A percentile compares a stretch with the other conserved stretches of the same genome.
Evolutionary conservation across 2,797 vertebrate species (phyloP).

Genomic region (Xiphorhynchus erythropygius): DNA sequence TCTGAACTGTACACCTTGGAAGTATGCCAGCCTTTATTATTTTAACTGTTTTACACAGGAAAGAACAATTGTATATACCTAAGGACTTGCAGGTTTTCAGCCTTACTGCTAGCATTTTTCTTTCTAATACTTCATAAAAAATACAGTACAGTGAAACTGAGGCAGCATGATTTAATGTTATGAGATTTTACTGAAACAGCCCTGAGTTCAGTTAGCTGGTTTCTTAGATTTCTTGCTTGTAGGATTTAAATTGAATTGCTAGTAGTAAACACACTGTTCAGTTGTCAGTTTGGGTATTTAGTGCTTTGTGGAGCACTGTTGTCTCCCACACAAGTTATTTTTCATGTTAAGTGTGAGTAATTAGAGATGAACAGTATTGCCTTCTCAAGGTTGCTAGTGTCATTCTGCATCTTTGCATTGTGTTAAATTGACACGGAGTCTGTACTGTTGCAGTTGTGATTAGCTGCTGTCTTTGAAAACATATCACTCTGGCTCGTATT

Average conservation of each 20-base stretch:
- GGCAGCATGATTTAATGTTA: neutral
- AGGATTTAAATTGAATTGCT: neutral
- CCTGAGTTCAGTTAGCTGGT: neutral
- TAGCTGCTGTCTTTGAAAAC: neutral
- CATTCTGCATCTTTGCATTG: neutral
- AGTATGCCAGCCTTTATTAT: neutral
- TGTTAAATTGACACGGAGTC: neutral
- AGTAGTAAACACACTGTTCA: neutral
- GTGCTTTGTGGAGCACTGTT: neutral
- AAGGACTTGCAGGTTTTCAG: neutral
- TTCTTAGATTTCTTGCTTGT: neutral
- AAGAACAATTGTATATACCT: neutral
- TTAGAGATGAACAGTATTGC: neutral
- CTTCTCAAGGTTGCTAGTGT: neutral
- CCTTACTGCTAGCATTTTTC: neutral
- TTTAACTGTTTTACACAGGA: neutral
- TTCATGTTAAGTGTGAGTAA: neutral
- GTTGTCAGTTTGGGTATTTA: neutral
- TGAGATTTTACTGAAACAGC: neutral
- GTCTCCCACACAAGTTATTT: neutral
- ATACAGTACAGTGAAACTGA: neutral
- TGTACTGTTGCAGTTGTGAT: neutral
- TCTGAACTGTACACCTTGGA: fast-evolving
- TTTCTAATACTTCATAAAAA: neutral
- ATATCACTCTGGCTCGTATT: neutral